phyloP scores from a whole-genome alignment of 2,113 vertebrate species.

The Columba livia region DNA sequence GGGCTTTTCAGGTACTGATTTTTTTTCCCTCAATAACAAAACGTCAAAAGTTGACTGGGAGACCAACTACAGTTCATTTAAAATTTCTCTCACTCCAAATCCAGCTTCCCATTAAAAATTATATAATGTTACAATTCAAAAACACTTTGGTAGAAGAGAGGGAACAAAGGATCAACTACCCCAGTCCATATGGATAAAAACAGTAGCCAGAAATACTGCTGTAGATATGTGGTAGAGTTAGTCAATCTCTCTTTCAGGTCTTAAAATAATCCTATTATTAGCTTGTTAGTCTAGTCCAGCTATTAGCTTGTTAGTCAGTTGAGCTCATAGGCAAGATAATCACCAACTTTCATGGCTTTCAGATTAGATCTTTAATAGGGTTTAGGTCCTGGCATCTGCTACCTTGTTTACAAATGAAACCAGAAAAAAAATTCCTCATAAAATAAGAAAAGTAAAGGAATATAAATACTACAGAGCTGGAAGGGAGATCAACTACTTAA shows the following conservation, averaged over 20 bases:
- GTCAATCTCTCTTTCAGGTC: not conserved
- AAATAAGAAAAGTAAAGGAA: not conserved
- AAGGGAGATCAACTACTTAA: not conserved
- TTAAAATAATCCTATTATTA: not conserved
- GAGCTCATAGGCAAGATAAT: not conserved
- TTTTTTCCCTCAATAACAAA: not conserved
- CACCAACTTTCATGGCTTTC: not conserved
- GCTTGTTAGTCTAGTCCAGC: not conserved
- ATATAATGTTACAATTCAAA: not conserved
- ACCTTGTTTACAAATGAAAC: constrained; percentile 1
- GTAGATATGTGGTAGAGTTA: not conserved
- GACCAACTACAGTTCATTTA: not conserved
- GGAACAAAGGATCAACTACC: not conserved
- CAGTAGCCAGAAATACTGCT: not conserved
- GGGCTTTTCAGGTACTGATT: not conserved
- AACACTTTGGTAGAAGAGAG: not conserved
- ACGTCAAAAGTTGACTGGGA: not conserved
- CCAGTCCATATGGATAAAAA: not conserved
- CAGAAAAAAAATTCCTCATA: not conserved
- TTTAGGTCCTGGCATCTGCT: not conserved
- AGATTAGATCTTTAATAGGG: not conserved
- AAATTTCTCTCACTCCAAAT: not conserved
- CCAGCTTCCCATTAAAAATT: not conserved
- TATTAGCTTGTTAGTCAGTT: not conserved
- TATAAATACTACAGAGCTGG: not conserved